These are phyloP conservation scores for Dryobota labecula DNA, from an alignment of 2,888 invertebrate species.

Conservation along the genomic window DNA sequence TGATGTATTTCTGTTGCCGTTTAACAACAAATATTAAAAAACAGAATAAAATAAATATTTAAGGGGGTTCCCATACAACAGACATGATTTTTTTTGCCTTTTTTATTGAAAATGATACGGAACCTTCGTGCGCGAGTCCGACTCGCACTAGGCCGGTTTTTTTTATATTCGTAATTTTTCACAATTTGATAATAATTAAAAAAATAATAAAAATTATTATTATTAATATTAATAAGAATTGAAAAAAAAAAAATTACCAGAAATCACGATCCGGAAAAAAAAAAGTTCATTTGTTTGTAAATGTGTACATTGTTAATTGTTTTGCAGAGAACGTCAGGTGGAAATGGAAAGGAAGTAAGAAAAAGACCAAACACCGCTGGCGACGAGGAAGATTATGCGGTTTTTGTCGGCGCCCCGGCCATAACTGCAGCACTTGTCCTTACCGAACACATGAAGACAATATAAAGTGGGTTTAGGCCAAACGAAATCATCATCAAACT, in stretches of 20 bases:
- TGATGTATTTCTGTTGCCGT: no score
- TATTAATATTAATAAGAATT: no score
- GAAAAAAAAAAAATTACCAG: no score
- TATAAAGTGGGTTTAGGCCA: slow-evolving; percentile 11
- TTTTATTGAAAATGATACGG: no score
- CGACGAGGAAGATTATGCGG: background rate
- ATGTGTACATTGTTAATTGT: background rate
- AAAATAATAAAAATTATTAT: no score
- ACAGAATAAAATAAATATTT: no score
- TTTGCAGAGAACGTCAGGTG: background rate
- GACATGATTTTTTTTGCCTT: no score
- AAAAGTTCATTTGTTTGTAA: background rate
- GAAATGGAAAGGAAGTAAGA: background rate
- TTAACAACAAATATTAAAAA: no score
- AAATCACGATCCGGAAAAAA: background rate
- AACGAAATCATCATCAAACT: background rate
- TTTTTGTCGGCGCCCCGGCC: background rate
- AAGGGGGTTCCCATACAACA: no score
- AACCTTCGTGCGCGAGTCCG: no score
- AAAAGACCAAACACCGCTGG: background rate
- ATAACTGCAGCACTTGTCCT: slow-evolving; percentile 7
- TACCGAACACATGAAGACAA: background rate
- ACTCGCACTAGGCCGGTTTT: no score
- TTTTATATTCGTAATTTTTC: background rate
- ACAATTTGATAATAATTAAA: no score